A percentile compares a stretch with the other conserved stretches of the same genome.
phyloP scores from a whole-genome alignment of 2,797 vertebrate genomes.

The Myoxocephalus aenaeus region DNA sequence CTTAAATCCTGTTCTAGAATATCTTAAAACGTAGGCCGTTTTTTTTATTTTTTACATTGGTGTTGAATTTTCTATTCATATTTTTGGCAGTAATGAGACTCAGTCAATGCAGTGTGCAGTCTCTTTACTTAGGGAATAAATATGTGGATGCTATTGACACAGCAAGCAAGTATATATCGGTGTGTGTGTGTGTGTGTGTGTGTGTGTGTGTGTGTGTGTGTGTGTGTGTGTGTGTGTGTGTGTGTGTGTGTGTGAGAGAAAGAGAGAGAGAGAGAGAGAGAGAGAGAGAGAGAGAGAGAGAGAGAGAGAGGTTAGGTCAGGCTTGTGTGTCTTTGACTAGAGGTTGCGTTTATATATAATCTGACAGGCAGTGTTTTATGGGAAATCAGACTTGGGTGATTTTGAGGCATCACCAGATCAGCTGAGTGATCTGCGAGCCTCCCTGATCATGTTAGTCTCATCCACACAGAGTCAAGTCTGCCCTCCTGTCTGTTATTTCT shows the following conservation, averaged over 20 bases:
- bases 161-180: background rate
- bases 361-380: conserved; percentile 74
- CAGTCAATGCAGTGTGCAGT: conserved; percentile 1
- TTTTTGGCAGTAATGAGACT: conserved; percentile 16
- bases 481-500: conserved; percentile 32
- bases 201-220: background rate
- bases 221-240: background rate
- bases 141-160: conserved; percentile 10
- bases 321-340: conserved; percentile 73
- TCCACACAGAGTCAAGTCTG: conserved; percentile 48
- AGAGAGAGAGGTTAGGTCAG: conserved; percentile 2
- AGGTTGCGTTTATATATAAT: conserved; percentile 73
- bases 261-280: background rate
- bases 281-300: background rate
- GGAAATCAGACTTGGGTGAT: conserved; percentile 69
- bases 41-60: background rate
- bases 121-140: conserved; percentile 22
- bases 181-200: background rate
- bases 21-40: background rate
- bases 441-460: conserved; percentile 71
- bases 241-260: conserved; percentile 1
- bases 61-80: background rate
- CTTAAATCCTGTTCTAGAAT: conserved; percentile 15
- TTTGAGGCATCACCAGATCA: conserved; percentile 66
- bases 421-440: conserved; percentile 65